phyloP scores from a whole-genome alignment of 1,140 invertebrate genomes.

The Rhyzopertha dominica region DNA sequence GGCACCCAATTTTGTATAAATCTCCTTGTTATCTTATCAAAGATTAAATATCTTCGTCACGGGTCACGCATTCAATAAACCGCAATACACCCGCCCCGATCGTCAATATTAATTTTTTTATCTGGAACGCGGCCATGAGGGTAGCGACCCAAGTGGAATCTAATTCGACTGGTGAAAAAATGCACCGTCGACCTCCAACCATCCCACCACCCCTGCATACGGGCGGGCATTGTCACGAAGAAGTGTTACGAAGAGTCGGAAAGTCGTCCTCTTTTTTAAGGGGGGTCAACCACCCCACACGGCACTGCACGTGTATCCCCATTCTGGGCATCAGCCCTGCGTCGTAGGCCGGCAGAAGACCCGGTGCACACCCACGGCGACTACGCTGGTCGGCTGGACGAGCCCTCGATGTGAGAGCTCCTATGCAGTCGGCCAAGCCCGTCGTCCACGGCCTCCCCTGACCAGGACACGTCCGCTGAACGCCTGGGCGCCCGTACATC shows the following conservation, averaged over 20 bases:
- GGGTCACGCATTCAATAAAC: no score
- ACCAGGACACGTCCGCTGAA: constrained; percentile 17
- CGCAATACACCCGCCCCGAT: no score
- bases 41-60: no score
- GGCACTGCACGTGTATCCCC: constrained; percentile 44
- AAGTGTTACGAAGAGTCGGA: constrained; percentile 44
- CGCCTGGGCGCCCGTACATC: constrained; percentile 36
- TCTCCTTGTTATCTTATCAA: no score
- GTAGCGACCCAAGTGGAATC: constrained; percentile 6
- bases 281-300: constrained; percentile 45
- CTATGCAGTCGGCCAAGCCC: constrained; percentile 32
- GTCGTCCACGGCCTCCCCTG: constrained; percentile 15
- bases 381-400: constrained; percentile 37
- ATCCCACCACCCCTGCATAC: constrained; percentile 21
- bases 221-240: constrained; percentile 34
- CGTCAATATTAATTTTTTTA: no score
- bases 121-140: no score
- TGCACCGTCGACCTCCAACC: constrained; percentile 23
- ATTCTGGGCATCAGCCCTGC: constrained; percentile 30
- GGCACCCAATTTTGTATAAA: no score
- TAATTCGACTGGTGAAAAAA: background rate
- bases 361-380: constrained; percentile 32
- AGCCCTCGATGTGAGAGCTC: constrained; percentile 42
- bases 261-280: constrained; percentile 44
- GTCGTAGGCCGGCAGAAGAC: constrained; percentile 13